Conservation (phyloP, 2,113 vertebrate species). For the Corythoichthys intestinalis region DNA sequence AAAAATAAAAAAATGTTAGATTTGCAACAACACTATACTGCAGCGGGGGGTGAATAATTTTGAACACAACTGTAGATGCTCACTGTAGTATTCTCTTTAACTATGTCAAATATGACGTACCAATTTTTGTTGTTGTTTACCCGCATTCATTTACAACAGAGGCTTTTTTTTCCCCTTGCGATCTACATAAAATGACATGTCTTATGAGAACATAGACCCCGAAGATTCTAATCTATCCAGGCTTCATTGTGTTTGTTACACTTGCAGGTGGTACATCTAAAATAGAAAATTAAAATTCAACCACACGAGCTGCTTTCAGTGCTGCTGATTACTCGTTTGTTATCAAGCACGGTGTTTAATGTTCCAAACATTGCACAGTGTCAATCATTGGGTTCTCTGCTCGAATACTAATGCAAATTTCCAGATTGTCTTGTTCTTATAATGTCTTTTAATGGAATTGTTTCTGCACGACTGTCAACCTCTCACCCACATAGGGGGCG, state of each 20-base stretch:
- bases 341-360: background rate
- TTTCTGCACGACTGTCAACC: constrained; percentile 24
- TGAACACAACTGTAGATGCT: background rate
- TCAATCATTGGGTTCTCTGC: background rate
- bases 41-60: too few species aligned
- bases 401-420: constrained; percentile 13
- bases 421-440: background rate
- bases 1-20: too few species aligned
- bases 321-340: constrained; percentile 5
- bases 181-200: background rate
- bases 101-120: too few species aligned
- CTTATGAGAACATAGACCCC: background rate
- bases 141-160: background rate
- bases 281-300: constrained; percentile 4
- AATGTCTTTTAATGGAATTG: constrained; percentile 18
- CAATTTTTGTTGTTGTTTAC: background rate
- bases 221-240: background rate
- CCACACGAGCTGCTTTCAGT: constrained; percentile 6
- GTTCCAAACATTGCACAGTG: background rate
- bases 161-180: background rate
- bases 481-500: constrained; percentile 25
- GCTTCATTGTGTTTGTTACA: background rate
- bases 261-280: background rate
- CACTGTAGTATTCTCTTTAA: background rate
- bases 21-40: too few species aligned